Conservation (phyloP, 2,888 invertebrate species). For the Ochropleura plecta region DNA sequence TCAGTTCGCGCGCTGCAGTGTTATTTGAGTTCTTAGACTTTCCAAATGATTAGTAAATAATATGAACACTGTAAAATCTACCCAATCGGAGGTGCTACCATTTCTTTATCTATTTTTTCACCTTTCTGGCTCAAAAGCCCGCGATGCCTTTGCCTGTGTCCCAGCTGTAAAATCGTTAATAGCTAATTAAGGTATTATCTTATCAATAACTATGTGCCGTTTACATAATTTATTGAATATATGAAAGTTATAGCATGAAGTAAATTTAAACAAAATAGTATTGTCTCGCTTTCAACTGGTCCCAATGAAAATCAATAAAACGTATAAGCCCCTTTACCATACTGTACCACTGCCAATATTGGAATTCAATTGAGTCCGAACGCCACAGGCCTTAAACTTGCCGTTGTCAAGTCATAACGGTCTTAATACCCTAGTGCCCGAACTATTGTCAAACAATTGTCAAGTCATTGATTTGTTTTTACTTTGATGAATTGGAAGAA, state of each 20-base stretch:
- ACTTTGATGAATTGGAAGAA: neutral
- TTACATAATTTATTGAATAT: no score
- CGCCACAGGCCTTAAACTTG: conserved; percentile 66
- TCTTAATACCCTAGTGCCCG: conserved; percentile 27
- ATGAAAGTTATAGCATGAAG: neutral
- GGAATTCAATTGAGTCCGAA: conserved; percentile 75
- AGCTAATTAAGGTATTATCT: no score
- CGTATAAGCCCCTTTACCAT: conserved; percentile 61
- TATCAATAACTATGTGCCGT: no score
- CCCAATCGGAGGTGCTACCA: no score
- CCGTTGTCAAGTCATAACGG: conserved; percentile 65
- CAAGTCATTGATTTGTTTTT: conserved; percentile 17
- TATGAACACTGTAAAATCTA: no score
- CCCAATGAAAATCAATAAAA: conserved; percentile 65
- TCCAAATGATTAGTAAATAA: no score
- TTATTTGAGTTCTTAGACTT: no score
- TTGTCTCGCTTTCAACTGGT: conserved; percentile 45
- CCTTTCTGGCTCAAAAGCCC: no score
- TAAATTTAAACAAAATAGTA: conserved; percentile 24
- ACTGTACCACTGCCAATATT: conserved; percentile 72
- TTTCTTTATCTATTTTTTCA: no score
- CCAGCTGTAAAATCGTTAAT: no score
- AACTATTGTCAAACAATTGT: conserved; percentile 46
- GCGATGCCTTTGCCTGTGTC: no score
- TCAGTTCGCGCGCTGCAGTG: no score